These are phyloP conservation scores for Anaspis maculata DNA, from an alignment of 2,888 invertebrate species.

Conservation along the genomic window DNA sequence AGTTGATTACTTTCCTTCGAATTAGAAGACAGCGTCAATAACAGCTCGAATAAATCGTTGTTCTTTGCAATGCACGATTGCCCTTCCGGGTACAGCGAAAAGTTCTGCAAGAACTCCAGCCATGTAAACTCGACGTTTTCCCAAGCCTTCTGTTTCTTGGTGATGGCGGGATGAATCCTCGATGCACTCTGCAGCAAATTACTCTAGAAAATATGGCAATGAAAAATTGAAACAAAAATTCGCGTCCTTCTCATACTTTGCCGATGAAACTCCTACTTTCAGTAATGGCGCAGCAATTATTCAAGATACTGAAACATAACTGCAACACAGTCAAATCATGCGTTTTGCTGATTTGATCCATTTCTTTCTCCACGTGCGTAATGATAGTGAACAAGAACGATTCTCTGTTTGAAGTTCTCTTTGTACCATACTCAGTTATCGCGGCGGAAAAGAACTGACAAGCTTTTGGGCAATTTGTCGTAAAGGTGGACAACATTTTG, in stretches of 20 bases:
- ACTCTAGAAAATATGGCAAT: slow-evolving; percentile 34
- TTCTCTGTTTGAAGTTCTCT: slow-evolving; percentile 44
- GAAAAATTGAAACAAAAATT: background rate
- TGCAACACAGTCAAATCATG: slow-evolving; percentile 42
- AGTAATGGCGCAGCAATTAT: slow-evolving; percentile 47
- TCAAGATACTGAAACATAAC: slow-evolving; percentile 44
- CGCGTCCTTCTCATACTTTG: slow-evolving; percentile 53
- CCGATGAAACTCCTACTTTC: slow-evolving; percentile 54
- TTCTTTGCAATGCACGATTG: slow-evolving; percentile 46
- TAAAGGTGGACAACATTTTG: slow-evolving; percentile 54
- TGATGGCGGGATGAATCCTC: slow-evolving; percentile 46
- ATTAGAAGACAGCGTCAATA: slow-evolving; percentile 31
- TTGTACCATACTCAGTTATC: slow-evolving; percentile 45
- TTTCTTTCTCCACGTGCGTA: slow-evolving; percentile 44
- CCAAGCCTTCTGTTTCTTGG: slow-evolving; percentile 47
- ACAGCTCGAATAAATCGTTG: slow-evolving; percentile 35
- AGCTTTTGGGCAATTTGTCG: slow-evolving; percentile 50
- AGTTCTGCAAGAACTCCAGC: slow-evolving; percentile 46
- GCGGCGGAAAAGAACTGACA: slow-evolving; percentile 45
- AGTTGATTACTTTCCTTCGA: slow-evolving; percentile 29
- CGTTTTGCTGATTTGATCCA: slow-evolving; percentile 43
- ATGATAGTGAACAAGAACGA: slow-evolving; percentile 48
- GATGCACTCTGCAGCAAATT: slow-evolving; percentile 43
- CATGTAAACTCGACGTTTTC: slow-evolving; percentile 46
- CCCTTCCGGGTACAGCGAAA: slow-evolving; percentile 48